phyloP scores from a whole-genome alignment of 2,113 vertebrate genomes.

The Cochlearius cochlearius region DNA sequence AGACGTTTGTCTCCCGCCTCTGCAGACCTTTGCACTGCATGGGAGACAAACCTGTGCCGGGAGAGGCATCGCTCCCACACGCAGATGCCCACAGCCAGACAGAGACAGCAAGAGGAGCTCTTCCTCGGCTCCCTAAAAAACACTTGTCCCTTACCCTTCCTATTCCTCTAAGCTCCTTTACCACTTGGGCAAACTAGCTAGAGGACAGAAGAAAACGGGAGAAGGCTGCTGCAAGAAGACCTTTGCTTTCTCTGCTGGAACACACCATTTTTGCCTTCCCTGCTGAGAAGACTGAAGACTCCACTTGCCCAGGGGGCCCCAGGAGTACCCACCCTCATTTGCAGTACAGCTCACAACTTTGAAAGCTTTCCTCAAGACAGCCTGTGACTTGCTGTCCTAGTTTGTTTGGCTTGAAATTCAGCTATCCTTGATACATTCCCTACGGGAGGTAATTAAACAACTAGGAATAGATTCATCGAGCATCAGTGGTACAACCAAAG shows the following conservation, averaged over 20 bases:
- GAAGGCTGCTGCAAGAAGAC: background rate
- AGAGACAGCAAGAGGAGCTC: background rate
- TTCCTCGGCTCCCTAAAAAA: background rate
- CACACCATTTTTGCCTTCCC: background rate
- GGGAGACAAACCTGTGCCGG: background rate
- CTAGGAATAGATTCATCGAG: background rate
- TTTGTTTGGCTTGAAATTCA: background rate
- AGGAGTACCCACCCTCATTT: background rate
- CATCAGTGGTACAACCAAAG: background rate
- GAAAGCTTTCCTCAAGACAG: background rate
- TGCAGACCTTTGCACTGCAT: background rate
- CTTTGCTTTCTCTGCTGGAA: background rate
- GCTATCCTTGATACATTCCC: background rate
- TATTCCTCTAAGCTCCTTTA: background rate
- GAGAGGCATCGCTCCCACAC: rapidly evolving
- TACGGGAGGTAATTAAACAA: background rate
- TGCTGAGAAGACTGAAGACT: background rate
- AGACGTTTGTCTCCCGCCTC: background rate
- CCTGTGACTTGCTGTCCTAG: background rate
- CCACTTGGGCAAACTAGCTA: background rate
- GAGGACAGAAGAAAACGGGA: background rate
- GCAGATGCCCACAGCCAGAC: background rate
- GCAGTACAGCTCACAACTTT: background rate
- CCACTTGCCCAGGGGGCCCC: background rate
- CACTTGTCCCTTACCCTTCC: background rate